Evolutionary conservation across 1,140 invertebrate species (phyloP), one percentile per base, ranked within the genome.

Genomic region (Acromyrmex echinatior): DNA sequence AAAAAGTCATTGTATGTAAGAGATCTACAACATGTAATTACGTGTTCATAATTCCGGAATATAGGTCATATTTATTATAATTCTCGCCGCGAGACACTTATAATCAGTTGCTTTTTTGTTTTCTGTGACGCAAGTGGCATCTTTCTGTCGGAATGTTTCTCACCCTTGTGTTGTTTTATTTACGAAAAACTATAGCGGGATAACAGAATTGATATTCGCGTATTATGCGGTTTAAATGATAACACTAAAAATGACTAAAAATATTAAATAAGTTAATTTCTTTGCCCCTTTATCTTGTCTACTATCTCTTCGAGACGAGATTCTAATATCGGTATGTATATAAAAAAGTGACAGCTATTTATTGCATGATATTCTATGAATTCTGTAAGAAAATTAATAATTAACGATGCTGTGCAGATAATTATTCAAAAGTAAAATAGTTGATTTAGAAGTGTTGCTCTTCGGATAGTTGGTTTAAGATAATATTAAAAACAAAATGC

Each of bases 141-240:
- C 25, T 25, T 0, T 25, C 45, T 31, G 65, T 70, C 65, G 12
- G n/a, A 74, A 74, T 28, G 56, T 62, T 74, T 74, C 18, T 62
- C 56, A 49, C 18, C 35, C n/a, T 18, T 79, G 18, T 5, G 25
- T 28, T 51, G 66, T 39, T 77, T 82, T 79, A 88, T 21, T 56
- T 39, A 51, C 78, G 71, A 77, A 73, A 86, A 81, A 89, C n/a
- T 66, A 21, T 68, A n/a, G 31, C 14, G 16, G 68, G 62, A 70
- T 77, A 82, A 65, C 77, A 74, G 86, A 74, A 80, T 79, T 68
- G 71, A 90, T 78, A 53, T 82, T 45, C 82, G 86, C 82, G 86
- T 82, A 92, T 91, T 87, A 91, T 76, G 87, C 87, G 86, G 74
- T 87, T 85, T 68, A 86, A 86, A 84, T 71, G 85, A 31, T 62